phyloP scores from a whole-genome alignment of 2,888 invertebrate genomes.

The Syritta pipiens region DNA sequence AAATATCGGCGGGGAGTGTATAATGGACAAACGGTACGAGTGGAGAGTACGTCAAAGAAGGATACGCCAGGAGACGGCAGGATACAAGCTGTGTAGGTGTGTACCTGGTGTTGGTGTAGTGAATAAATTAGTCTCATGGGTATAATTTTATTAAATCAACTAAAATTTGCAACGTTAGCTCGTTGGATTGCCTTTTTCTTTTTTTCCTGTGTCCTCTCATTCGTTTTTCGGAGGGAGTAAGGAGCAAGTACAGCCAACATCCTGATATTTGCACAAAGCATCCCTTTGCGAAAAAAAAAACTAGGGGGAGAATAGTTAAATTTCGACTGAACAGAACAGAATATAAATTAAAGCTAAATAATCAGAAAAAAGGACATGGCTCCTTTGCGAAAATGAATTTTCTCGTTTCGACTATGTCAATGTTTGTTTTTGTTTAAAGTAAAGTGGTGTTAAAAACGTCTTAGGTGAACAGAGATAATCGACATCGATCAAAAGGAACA shows the following conservation, averaged over 20 bases:
- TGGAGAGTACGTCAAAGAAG: conserved; percentile 36
- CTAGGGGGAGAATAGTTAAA: conserved; percentile 55
- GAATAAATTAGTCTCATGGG: conserved; percentile 78
- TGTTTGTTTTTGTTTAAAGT: background rate
- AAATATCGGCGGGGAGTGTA: conserved; percentile 72
- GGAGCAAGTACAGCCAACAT: conserved; percentile 42
- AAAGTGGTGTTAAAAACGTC: too few species aligned
- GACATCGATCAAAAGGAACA: too few species aligned
- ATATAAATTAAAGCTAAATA: conserved; percentile 69
- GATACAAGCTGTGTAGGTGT: conserved; percentile 4
- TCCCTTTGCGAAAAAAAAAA: conserved; percentile 60
- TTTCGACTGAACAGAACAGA: conserved; percentile 63
- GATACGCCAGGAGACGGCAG: conserved; percentile 23
- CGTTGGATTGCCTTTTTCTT: conserved; percentile 45
- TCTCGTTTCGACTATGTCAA: too few species aligned
- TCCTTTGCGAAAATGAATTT: too few species aligned
- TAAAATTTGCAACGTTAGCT: conserved; percentile 77
- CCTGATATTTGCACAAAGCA: conserved; percentile 58
- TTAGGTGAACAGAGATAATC: too few species aligned
- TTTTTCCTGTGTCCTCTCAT: background rate
- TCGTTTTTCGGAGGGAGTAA: background rate
- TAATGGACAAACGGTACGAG: conserved; percentile 53
- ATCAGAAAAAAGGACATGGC: conserved; percentile 33
- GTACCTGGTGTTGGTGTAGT: conserved; percentile 71
- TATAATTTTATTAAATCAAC: conserved; percentile 79